Percentiles rank a stretch among this genome's conserved stretches.
phyloP scores from a whole-genome alignment of 2,113 vertebrate genomes.

The Serranochromis macrocephalus region DNA sequence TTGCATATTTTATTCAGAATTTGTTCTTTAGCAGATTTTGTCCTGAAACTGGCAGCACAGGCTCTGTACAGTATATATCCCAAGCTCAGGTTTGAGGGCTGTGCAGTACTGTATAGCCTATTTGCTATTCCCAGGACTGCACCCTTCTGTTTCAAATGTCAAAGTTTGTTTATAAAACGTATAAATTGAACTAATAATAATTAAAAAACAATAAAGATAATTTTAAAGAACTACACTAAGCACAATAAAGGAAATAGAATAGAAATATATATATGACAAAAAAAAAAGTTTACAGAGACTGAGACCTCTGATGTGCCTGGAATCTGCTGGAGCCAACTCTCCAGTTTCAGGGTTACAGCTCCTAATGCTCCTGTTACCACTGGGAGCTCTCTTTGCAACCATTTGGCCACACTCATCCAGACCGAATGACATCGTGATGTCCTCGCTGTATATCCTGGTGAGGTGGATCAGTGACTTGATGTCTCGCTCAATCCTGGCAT shows the following conservation, averaged over 20 bases:
- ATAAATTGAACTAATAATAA: not conserved
- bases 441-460: not conserved
- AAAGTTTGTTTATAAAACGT: not conserved
- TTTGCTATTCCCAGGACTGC: not conserved
- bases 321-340: not conserved
- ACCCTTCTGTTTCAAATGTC: not conserved
- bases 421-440: not conserved
- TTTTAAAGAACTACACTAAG: not conserved
- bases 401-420: not conserved
- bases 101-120: not conserved
- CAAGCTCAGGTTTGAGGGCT: not conserved
- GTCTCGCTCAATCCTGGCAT: not conserved
- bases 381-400: not conserved
- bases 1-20: not conserved
- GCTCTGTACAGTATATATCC: not conserved
- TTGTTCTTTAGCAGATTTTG: not conserved
- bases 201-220: not conserved
- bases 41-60: not conserved
- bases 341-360: not conserved
- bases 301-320: not conserved
- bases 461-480: not conserved
- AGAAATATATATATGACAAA: not conserved
- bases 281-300: not conserved
- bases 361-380: not conserved
- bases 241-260: not conserved